Percentiles rank a stretch among this genome's conserved stretches.
Conservation (phyloP, 2,113 vertebrate species). For the Machaerirhynchus nigripectus region DNA sequence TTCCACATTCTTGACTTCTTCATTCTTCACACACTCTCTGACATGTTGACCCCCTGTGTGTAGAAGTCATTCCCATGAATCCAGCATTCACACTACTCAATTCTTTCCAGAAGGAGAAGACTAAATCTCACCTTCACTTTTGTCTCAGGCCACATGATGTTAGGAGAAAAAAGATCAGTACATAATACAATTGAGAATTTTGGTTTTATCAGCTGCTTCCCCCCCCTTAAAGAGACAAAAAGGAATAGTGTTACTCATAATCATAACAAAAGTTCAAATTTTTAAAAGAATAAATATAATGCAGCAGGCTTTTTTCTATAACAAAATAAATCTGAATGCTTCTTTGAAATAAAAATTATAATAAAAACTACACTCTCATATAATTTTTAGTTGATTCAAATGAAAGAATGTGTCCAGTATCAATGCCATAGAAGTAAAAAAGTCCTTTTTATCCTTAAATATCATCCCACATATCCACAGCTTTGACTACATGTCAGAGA, state of each 20-base stretch:
- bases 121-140: not conserved
- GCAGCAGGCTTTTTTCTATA: not conserved
- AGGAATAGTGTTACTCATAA: not conserved
- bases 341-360: not conserved
- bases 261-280: not conserved
- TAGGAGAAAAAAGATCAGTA: not conserved
- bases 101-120: not conserved
- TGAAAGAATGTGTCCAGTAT: not conserved
- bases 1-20: not conserved
- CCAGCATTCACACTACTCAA: not conserved
- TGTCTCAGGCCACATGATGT: not conserved
- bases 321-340: not conserved
- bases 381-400: not conserved
- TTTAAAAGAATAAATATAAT: not conserved
- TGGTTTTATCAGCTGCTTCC: not conserved
- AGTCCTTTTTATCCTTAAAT: not conserved
- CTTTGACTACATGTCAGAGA: too few relatives aligned
- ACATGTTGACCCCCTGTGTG: rapidly evolving
- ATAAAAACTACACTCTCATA: not conserved
- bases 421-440: not conserved
- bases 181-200: not conserved
- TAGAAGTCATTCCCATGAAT: not conserved
- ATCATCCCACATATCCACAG: not conserved
- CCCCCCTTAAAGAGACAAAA: not conserved
- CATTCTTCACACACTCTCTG: not conserved